phyloP scores from a whole-genome alignment of 2,113 vertebrate species.

The Mustelus asterias region DNA sequence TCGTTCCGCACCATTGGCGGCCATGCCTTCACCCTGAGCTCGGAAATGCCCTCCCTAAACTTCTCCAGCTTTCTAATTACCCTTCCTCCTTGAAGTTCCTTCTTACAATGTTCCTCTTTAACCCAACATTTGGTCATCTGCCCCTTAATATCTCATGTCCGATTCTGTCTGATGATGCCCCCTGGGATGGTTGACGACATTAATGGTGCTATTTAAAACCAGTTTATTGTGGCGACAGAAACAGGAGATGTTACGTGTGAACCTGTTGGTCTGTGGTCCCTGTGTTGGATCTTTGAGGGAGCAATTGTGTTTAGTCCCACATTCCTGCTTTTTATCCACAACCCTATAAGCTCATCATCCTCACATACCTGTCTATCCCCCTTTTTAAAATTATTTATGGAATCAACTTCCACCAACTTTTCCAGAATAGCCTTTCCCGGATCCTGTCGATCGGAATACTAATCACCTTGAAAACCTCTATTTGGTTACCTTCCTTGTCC shows the following conservation, averaged over 20 bases:
- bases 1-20: neutral
- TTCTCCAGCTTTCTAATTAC: neutral
- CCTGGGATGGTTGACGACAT: neutral
- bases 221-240: neutral
- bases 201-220: neutral
- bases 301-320: neutral
- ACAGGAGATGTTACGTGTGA: neutral
- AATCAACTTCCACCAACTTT: neutral
- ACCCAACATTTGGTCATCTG: neutral
- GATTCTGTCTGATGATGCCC: neutral
- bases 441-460: neutral
- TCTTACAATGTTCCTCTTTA: neutral
- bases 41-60: neutral
- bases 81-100: neutral
- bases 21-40: neutral
- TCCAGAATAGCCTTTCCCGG: too few relatives aligned
- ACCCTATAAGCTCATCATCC: neutral
- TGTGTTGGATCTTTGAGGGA: neutral
- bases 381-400: neutral
- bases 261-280: neutral
- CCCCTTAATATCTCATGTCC: neutral
- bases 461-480: neutral
- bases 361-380: neutral
- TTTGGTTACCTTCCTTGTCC: neutral
- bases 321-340: neutral